Evolutionary conservation across 2,113 vertebrate species (phyloP), one percentile per base, ranked within the genome.

Genomic region (Numida meleagris): DNA sequence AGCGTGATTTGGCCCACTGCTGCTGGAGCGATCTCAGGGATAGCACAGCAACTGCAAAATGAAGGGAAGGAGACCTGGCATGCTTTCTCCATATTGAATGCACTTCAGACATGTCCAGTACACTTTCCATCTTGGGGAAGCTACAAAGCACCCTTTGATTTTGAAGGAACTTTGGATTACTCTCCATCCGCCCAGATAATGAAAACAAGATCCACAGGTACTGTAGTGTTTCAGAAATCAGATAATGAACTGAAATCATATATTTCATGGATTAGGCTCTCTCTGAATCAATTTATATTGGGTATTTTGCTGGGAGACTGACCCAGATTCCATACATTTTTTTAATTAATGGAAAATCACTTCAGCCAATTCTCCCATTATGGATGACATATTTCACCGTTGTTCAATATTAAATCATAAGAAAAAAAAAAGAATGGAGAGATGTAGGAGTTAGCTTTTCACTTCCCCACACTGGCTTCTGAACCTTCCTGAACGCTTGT

Each of bases 291-390:
- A 93, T 91, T 92, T 88, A 86, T 78, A 62, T 70, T 84, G 62
- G 66, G 21, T 88, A 78, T 96, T 95, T 97, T 84, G 57, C 70
- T 91, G 73, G 82, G 76, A 95, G 80, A 86, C 66, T 72, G 82
- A 95, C 45, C 70, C 76, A 82, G 80, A 96, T 97, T 91, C 91
- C 90, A 88, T 84, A 75, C 70, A 57, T 93, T 89, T 83, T 85
- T 95, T 94, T 96, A 95, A 95, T 96, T 95, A 93, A 76, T 88
- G 95, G 88, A 94, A 95, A 96, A 94, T 83, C 43, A 34, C 51
- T 96, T 81, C 31, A 84, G 89, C 70, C 82, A 95, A 55, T 92
- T 96, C 76, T 90, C 61, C 73, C 1, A 4, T 90, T 96, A 88
- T 42, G 11, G 66, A 88, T 68, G 90, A 90, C 73, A 65, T 90